A percentile compares a stretch with the other conserved stretches of the same genome.
phyloP scores from a whole-genome alignment of 2,113 vertebrate species.

The Suricata suricatta region DNA sequence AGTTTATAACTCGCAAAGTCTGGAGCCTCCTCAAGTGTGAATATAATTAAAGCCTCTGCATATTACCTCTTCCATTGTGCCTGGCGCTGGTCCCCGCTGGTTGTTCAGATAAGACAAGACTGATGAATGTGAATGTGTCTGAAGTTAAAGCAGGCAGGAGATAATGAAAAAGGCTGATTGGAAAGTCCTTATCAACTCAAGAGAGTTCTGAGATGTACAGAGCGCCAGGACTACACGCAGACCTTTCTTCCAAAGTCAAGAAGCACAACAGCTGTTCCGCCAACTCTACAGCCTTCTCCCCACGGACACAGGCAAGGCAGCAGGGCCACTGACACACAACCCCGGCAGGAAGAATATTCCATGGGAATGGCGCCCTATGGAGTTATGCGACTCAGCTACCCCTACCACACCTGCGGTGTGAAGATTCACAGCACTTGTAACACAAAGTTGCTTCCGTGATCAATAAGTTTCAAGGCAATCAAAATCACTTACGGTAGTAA shows the following conservation, averaged over 20 bases:
- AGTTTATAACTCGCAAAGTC: constrained; percentile 68
- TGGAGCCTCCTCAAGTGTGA: constrained; percentile 71
- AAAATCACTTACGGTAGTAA: not conserved
- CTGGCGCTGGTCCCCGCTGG: constrained; percentile 68
- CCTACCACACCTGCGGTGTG: not conserved
- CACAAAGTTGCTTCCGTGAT: not conserved
- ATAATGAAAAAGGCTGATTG: constrained; percentile 86
- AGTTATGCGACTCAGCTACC: not conserved
- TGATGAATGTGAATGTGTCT: constrained; percentile 82
- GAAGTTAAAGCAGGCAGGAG: constrained; percentile 81
- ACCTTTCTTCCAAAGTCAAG: constrained; percentile 32
- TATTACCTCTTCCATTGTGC: constrained; percentile 82
- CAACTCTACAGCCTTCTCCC: not conserved
- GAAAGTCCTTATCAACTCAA: constrained; percentile 85
- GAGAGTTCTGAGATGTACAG: constrained; percentile 75
- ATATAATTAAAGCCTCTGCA: constrained; percentile 83
- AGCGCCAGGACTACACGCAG: accelerated
- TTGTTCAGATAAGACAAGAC: constrained; percentile 86
- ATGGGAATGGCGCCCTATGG: not conserved
- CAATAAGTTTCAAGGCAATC: not conserved
- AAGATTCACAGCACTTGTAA: not conserved
- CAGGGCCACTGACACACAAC: not conserved
- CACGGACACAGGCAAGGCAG: accelerated
- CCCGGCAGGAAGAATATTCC: not conserved
- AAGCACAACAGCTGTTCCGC: not conserved